Percentiles rank a stretch among this genome's conserved stretches.
These are phyloP conservation scores for Brachionus rubens DNA, from an alignment of 1,140 invertebrate genomes.

Conservation along the genomic window DNA sequence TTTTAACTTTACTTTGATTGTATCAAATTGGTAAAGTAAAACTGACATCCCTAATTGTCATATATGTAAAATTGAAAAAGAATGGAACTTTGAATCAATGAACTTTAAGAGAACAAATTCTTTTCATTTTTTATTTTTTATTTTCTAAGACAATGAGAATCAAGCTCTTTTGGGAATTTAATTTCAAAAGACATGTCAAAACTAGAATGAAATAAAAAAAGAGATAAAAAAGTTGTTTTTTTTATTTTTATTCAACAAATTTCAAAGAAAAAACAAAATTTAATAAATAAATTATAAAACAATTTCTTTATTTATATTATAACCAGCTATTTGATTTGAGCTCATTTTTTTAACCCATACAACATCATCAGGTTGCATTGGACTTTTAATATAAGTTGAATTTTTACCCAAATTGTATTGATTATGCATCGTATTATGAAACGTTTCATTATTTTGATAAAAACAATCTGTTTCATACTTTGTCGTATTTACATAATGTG, in stretches of 20 bases:
- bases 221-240: too few relatives aligned
- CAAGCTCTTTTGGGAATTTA: too few relatives aligned
- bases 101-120: too few relatives aligned
- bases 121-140: too few relatives aligned
- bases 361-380: constrained; percentile 1
- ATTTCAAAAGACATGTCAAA: too few relatives aligned
- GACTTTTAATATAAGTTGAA: background rate
- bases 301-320: constrained; percentile 3
- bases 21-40: too few relatives aligned
- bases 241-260: background rate
- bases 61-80: too few relatives aligned
- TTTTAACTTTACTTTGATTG: too few relatives aligned
- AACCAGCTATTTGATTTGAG: background rate
- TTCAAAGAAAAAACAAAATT: background rate
- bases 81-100: too few relatives aligned
- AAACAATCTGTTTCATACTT: background rate
- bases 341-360: constrained; percentile 22
- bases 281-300: background rate
- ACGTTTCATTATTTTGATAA: background rate
- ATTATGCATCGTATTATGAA: constrained; percentile 5
- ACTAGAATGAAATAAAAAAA: too few relatives aligned
- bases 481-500: background rate
- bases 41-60: too few relatives aligned
- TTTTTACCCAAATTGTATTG: background rate
- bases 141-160: too few relatives aligned